phyloP scores from a whole-genome alignment of 2,797 vertebrate species.

The Ambastaia sidthimunki region DNA sequence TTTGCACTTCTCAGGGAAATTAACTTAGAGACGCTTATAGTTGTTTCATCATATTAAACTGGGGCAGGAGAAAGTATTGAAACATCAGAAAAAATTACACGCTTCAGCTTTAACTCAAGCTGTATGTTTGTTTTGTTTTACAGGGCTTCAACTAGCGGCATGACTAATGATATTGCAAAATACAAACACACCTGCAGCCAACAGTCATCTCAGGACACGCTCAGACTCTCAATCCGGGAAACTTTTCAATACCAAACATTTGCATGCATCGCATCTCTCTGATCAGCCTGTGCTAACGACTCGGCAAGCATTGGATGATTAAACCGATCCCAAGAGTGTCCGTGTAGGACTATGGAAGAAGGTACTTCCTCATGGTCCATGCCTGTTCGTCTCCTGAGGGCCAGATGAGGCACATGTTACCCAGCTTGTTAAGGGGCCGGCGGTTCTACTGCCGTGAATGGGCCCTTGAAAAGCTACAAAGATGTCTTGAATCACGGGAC shows the following conservation, averaged over 20 bases:
- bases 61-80: constrained; percentile 14
- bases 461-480: constrained; percentile 81
- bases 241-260: constrained; percentile 11
- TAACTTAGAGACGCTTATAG: too few relatives aligned
- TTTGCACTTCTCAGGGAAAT: neutral
- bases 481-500: constrained; percentile 72
- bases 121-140: constrained; percentile 44
- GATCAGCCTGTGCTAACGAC: neutral
- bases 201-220: constrained; percentile 39
- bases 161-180: constrained; percentile 38
- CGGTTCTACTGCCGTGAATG: constrained; percentile 84
- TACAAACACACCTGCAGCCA: constrained; percentile 44
- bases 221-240: constrained; percentile 20
- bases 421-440: constrained; percentile 76
- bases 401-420: constrained; percentile 72
- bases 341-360: constrained; percentile 67
- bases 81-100: neutral
- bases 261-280: constrained; percentile 6
- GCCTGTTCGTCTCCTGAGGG: constrained; percentile 49
- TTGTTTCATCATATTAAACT: neutral
- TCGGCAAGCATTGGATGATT: constrained; percentile 4
- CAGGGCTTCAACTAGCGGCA: constrained; percentile 38
- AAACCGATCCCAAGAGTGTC: constrained; percentile 14
- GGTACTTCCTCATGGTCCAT: constrained; percentile 47
- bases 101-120: neutral